Base-by-base conservation (phyloP, 2,113 vertebrate genomes). In the Anas platyrhynchos region DNA sequence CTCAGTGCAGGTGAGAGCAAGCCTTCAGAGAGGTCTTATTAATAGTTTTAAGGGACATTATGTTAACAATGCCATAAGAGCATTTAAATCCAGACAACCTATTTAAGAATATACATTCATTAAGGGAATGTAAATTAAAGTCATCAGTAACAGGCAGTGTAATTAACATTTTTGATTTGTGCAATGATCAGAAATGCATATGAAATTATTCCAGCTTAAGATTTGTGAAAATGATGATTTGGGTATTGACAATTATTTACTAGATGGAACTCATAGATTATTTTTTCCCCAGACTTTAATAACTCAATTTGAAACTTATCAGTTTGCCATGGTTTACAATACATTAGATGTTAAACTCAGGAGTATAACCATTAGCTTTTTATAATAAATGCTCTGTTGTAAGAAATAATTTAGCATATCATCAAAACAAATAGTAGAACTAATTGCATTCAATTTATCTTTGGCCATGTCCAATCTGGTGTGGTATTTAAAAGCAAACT, bases 321-420 rank as follows among this genome's bases (percentile, higher is more conserved):
- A 66, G 87, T 91, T 97, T 95, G 38, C 69, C 56, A 92, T 0
- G 1, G 65, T 93, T 96, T 94, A 72, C 16, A 55, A 86, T 79
- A 34, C 7, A 34, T 34, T 34, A 34, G 34, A 63, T 36, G 89
- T 92, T 88, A 95, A 89, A 93, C 55, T 36, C 29, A 56, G 55
- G 41, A 82, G n/a, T 83, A 72, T 80, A 80, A 87, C 88, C 63
- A 91, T 95, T 96, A 95, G 89, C 48, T 48, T 83, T 75, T 67
- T 94, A 91, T 95, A 89, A 94, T 93, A 93, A 97, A 96, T 96
- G 59, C 26, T 83, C 80, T 96, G 81, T 97, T 96, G 90, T 96
- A 94, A 88, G 81, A 97, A 96, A 92, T 94, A 97, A 96, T 91
- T 96, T 86, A 95, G 96, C 92, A 85, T 95, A 94, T 94, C 84